Percentiles rank a stretch among this genome's conserved stretches.
Conservation (phyloP, 1,140 invertebrate genomes). For the Drosophila pectinifera region DNA sequence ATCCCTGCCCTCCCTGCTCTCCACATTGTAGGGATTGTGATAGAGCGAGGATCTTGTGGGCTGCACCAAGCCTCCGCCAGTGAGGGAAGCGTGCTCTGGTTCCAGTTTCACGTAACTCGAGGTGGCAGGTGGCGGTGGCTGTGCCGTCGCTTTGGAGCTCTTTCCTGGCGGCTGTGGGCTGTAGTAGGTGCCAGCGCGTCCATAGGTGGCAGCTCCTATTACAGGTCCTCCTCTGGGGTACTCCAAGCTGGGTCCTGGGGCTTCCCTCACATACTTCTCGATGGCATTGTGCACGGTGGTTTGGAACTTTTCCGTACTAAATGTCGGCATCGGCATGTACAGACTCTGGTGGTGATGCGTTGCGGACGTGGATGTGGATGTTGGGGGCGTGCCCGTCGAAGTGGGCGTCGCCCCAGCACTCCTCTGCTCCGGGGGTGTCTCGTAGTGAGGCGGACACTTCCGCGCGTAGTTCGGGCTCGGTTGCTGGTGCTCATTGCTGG, state of each 20-base stretch:
- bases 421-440: constrained; percentile 48
- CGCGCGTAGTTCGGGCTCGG: constrained; percentile 76
- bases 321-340: constrained; percentile 76
- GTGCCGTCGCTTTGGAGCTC: background rate
- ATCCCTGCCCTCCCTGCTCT: constrained; percentile 42
- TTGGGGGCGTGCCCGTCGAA: constrained; percentile 15
- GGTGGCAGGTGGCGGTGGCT: constrained; percentile 11
- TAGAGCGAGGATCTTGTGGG: constrained; percentile 66
- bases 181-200: constrained; percentile 13
- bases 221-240: constrained; percentile 31
- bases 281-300: constrained; percentile 71
- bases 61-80: constrained; percentile 26
- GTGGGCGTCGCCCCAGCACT: constrained; percentile 39
- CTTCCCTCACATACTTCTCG: constrained; percentile 69
- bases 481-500: constrained; percentile 70
- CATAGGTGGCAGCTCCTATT: background rate
- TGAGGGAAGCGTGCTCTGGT: constrained; percentile 36
- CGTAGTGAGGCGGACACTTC: constrained; percentile 77
- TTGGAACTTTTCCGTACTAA: constrained; percentile 75
- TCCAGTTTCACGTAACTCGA: constrained; percentile 54
- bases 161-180: constrained; percentile 6
- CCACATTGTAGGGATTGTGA: constrained; percentile 71
- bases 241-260: constrained; percentile 58
- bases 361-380: constrained; percentile 4
- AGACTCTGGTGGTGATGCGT: constrained; percentile 65